These are phyloP conservation scores for Drosophila cracens DNA, from an alignment of 2,888 invertebrate species.

Conservation along the genomic window DNA sequence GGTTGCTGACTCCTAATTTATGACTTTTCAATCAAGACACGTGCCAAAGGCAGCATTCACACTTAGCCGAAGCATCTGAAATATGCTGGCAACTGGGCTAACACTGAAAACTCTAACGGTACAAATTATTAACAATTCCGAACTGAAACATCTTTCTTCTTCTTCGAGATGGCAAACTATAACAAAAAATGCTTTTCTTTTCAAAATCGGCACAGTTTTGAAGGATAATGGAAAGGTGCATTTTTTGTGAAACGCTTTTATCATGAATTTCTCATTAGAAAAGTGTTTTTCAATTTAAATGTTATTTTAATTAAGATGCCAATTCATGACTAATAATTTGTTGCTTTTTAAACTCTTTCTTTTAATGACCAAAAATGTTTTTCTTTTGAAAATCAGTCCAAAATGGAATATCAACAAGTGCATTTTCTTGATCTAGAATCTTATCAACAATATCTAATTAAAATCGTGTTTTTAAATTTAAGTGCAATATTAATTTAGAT, in stretches of 20 bases:
- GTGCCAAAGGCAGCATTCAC: conserved; percentile 16
- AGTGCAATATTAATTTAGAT: not conserved
- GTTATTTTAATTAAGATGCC: not conserved
- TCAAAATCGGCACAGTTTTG: not conserved
- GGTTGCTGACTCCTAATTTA: conserved; percentile 32
- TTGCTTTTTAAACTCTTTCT: not conserved
- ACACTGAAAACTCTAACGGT: not conserved
- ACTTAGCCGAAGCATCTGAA: not conserved
- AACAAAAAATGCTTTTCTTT: not conserved
- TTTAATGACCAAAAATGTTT: too few species aligned
- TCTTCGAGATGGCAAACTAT: not conserved
- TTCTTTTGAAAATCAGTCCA: not conserved
- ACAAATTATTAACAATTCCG: not conserved
- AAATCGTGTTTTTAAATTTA: not conserved
- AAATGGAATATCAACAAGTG: not conserved
- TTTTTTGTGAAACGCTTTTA: not conserved
- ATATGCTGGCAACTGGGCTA: conserved; percentile 1
- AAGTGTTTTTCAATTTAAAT: too few species aligned
- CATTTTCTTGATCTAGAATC: not conserved
- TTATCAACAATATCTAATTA: not conserved
- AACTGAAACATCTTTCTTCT: not conserved
- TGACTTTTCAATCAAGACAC: conserved; percentile 54
- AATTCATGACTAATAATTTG: not conserved
- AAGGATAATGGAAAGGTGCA: not conserved
- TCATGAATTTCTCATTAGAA: not conserved